Percentiles rank a stretch among this genome's conserved stretches.
Evolutionary conservation across 2,797 vertebrate genomes (phyloP).

Genomic region (Pampus argenteus): DNA sequence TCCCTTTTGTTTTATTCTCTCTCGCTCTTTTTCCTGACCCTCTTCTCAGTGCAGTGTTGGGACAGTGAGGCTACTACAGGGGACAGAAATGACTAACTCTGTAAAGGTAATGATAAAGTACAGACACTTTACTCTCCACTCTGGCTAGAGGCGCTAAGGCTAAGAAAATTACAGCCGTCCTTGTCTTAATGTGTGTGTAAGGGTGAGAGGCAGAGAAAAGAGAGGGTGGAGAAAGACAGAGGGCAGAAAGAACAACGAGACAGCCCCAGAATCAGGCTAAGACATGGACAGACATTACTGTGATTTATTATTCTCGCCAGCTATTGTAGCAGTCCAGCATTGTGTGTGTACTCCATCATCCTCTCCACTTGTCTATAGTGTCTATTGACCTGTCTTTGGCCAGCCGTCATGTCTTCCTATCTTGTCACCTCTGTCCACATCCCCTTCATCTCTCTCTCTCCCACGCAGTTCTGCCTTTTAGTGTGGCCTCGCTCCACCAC

Average conservation of each 20-base stretch:
- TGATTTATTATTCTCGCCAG: conserved; percentile 63
- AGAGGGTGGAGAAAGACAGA: conserved; percentile 43
- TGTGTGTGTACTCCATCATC: conserved; percentile 15
- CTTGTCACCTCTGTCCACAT: conserved; percentile 61
- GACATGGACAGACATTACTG: conserved; percentile 62
- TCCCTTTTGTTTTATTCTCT: conserved; percentile 45
- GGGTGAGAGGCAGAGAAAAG: conserved; percentile 10
- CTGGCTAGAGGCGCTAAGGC: conserved; percentile 71
- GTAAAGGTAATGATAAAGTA: conserved; percentile 84
- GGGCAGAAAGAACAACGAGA: conserved; percentile 62
- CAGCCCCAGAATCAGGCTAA: conserved; percentile 42
- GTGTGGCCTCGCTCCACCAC: conserved; percentile 31
- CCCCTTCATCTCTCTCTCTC: conserved; percentile 36
- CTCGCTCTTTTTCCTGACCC: background rate
- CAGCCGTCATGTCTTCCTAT: conserved; percentile 48
- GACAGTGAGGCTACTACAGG: conserved; percentile 66
- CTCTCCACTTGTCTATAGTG: conserved; percentile 47
- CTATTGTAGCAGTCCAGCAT: conserved; percentile 41
- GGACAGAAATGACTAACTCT: conserved; percentile 82
- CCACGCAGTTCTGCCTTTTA: conserved; percentile 25
- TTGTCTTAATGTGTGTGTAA: conserved; percentile 22
- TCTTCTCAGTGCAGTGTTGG: conserved; percentile 53
- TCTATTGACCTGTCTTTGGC: conserved; percentile 59
- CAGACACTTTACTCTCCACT: conserved; percentile 76
- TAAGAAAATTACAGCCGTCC: conserved; percentile 76